phyloP scores from a whole-genome alignment of 1,140 invertebrate species.

The Psilanteris sp. region DNA sequence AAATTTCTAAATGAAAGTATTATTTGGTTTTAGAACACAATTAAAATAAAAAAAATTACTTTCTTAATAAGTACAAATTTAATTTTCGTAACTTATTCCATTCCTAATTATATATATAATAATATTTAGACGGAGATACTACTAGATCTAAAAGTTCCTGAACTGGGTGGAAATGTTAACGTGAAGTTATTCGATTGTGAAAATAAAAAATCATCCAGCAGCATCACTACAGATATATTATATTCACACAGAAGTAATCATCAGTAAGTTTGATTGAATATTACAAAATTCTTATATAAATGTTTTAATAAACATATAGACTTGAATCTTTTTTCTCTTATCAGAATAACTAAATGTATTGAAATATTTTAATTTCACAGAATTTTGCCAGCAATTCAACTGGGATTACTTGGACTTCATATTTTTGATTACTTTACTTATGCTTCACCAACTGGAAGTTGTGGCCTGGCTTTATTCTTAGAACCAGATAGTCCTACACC shows the following conservation, averaged over 20 bases:
- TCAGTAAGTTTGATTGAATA: no score
- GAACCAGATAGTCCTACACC: slow-evolving; percentile 67
- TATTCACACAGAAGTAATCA: slow-evolving; percentile 79
- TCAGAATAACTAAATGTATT: slow-evolving; percentile 17
- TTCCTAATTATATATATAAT: no score
- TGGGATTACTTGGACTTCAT: slow-evolving; percentile 77
- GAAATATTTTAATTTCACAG: slow-evolving; percentile 47
- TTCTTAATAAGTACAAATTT: no score
- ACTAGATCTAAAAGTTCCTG: slow-evolving; percentile 74
- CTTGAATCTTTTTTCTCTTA: no score
- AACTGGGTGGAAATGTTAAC: slow-evolving; percentile 77
- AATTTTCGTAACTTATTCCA: no score
- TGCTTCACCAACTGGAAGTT: slow-evolving; percentile 78
- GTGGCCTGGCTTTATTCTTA: slow-evolving; percentile 73
- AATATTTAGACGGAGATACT: slow-evolving; percentile 59
- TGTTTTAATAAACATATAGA: no score
- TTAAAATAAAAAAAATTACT: no score
- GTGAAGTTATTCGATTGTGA: slow-evolving; percentile 79
- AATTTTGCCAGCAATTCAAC: slow-evolving; percentile 76
- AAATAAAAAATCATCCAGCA: slow-evolving; percentile 68
- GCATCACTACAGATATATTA: slow-evolving; percentile 76
- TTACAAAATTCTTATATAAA: no score
- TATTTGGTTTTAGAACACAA: no score
- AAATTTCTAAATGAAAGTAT: no score
- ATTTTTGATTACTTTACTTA: slow-evolving; percentile 79